phyloP scores from a whole-genome alignment of 2,888 invertebrate genomes.

The Phorcus lineatus region DNA sequence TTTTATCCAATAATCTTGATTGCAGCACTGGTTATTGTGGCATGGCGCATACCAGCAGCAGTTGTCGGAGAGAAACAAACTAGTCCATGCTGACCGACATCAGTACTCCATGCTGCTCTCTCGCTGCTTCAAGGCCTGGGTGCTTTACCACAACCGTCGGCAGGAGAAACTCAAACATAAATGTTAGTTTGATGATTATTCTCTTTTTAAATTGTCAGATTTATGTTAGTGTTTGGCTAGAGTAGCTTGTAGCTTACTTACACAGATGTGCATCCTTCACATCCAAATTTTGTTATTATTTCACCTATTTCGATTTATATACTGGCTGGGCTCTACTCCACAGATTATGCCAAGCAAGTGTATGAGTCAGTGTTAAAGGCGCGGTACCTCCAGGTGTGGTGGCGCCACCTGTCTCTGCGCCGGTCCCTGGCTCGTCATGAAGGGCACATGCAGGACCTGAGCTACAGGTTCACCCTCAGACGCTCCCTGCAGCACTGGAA shows the following conservation, averaged over 20 bases:
- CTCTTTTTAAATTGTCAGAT: no score
- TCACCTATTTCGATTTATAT: neutral
- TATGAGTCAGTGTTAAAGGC: constrained; percentile 43
- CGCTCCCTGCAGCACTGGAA: constrained; percentile 60
- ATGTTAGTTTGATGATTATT: constrained; percentile 39
- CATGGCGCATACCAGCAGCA: constrained; percentile 44
- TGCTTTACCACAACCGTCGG: constrained; percentile 46
- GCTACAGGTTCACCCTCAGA: constrained; percentile 51
- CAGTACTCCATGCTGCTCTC: constrained; percentile 44
- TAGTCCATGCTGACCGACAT: constrained; percentile 52
- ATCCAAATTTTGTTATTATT: neutral
- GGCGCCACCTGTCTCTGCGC: constrained; percentile 42
- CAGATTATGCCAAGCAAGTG: constrained; percentile 52
- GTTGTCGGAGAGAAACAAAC: constrained; percentile 46
- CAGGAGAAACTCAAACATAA: constrained; percentile 49
- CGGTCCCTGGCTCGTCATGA: constrained; percentile 53
- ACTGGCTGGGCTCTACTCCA: neutral
- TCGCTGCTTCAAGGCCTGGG: constrained; percentile 53
- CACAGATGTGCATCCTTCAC: neutral
- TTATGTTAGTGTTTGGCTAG: no score
- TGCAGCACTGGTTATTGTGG: constrained; percentile 66
- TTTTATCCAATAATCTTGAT: neutral
- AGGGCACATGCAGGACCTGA: constrained; percentile 51
- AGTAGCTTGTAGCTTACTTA: no score
- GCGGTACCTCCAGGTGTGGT: constrained; percentile 54